phyloP scores from a whole-genome alignment of 2,888 invertebrate species.

The Drosophila acutilabella region DNA sequence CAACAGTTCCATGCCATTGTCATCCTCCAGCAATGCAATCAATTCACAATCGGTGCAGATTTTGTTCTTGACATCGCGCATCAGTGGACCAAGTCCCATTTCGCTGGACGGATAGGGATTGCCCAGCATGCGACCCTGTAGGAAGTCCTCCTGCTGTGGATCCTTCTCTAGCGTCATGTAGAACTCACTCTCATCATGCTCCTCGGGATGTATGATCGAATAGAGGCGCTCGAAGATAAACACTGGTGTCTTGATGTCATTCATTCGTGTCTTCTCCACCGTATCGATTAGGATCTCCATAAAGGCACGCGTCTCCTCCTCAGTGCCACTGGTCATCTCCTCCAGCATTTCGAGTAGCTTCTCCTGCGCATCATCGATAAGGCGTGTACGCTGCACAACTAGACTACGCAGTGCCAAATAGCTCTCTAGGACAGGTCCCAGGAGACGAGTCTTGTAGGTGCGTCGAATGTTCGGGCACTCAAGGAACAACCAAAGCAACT shows the following conservation, averaged over 20 bases:
- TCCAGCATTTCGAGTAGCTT: conserved; percentile 96
- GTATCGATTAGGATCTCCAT: conserved; percentile 99
- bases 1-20: conserved; percentile 98
- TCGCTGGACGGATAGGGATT: conserved; percentile 98
- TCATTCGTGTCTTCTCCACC: conserved; percentile 94
- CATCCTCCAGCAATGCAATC: conserved; percentile 98
- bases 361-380: conserved; percentile 98
- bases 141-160: conserved; percentile 99
- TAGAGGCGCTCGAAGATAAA: conserved; percentile 99
- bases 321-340: conserved; percentile 97
- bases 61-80: conserved; percentile 99
- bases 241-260: conserved; percentile 97
- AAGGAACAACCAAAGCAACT: conserved; percentile 94
- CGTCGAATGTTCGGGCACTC: conserved; percentile 95
- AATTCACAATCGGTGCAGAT: conserved; percentile 99
- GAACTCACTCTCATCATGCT: conserved; percentile 98
- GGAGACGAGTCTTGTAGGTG: conserved; percentile 94
- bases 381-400: conserved; percentile 96
- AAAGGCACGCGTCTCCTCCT: conserved; percentile 97
- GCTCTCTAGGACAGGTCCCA: conserved; percentile 92
- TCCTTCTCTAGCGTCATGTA: conserved; percentile 98
- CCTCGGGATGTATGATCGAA: conserved; percentile 98
- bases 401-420: conserved; percentile 95
- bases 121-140: conserved; percentile 97
- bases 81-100: conserved; percentile 97